phyloP scores from a whole-genome alignment of 2,888 invertebrate genomes.

The Xestia rhomboidea region DNA sequence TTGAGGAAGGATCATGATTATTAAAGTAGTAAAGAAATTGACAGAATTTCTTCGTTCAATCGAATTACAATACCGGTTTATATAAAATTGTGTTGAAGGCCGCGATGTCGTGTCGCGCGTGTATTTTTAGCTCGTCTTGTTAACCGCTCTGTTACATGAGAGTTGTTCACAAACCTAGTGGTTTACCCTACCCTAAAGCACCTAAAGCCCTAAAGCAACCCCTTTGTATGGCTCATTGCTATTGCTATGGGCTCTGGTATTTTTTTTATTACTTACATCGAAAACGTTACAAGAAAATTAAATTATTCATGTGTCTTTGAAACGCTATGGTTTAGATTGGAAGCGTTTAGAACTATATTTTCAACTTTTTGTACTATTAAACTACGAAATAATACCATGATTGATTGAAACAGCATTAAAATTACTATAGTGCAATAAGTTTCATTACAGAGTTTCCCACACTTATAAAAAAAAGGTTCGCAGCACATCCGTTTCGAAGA shows the following conservation, averaged over 20 bases:
- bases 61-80: conserved; percentile 60
- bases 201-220: conserved; percentile 32
- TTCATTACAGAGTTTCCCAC: conserved; percentile 2
- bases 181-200: conserved; percentile 36
- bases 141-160: conserved; percentile 65
- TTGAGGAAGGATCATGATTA: conserved; percentile 12
- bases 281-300: conserved; percentile 4
- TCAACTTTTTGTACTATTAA: background rate
- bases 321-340: background rate
- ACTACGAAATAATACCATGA: background rate
- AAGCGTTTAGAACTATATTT: background rate
- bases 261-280: conserved; percentile 14
- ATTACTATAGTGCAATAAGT: background rate
- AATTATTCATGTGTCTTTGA: conserved; percentile 1
- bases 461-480: background rate
- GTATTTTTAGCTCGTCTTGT: conserved; percentile 74
- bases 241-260: conserved; percentile 6
- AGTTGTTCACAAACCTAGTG: conserved; percentile 50
- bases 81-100: conserved; percentile 73
- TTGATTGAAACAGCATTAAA: background rate
- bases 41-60: conserved; percentile 53
- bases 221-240: conserved; percentile 25
- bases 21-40: conserved; percentile 41
- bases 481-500: background rate
- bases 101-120: conserved; percentile 69